Conservation (phyloP, 2,113 vertebrate genomes). For the Engraulis encrasicolus region DNA sequence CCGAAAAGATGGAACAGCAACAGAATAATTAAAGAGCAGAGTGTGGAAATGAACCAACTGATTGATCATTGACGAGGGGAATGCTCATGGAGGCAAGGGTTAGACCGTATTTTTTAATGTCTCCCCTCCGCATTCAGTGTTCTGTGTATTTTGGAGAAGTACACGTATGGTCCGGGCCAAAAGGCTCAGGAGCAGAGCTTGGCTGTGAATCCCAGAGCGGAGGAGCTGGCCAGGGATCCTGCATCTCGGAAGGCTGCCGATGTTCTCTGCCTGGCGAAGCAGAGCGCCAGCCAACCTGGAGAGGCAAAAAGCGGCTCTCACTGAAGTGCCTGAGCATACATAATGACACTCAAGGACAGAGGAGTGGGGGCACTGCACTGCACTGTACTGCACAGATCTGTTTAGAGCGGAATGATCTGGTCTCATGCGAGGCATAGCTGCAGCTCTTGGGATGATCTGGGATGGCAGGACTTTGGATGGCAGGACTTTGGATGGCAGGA, state of each 20-base stretch:
- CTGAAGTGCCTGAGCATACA: slow-evolving; percentile 1
- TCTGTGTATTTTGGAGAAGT: not conserved
- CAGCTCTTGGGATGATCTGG: not conserved
- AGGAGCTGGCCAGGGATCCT: not conserved
- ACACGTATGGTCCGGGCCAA: not conserved
- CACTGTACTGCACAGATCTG: not conserved
- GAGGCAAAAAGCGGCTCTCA: not conserved
- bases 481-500: too few relatives aligned
- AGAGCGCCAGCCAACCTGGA: not conserved
- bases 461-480: not conserved
- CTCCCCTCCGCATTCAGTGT: not conserved
- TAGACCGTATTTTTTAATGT: too few relatives aligned
- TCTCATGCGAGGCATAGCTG: not conserved
- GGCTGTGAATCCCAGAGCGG: not conserved
- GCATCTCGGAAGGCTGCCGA: not conserved
- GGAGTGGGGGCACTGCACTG: not conserved
- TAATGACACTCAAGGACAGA: slow-evolving; percentile 14
- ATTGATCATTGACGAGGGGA: too few relatives aligned
- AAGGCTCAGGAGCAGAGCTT: too few relatives aligned
- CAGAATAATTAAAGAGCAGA: too few relatives aligned
- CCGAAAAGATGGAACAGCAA: too few relatives aligned
- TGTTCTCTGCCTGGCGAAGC: not conserved
- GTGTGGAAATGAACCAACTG: too few relatives aligned
- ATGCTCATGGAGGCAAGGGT: too few relatives aligned
- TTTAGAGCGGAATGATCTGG: not conserved